Base-by-base conservation (phyloP, 2,888 invertebrate species). In the Phanerotoma sp. region DNA sequence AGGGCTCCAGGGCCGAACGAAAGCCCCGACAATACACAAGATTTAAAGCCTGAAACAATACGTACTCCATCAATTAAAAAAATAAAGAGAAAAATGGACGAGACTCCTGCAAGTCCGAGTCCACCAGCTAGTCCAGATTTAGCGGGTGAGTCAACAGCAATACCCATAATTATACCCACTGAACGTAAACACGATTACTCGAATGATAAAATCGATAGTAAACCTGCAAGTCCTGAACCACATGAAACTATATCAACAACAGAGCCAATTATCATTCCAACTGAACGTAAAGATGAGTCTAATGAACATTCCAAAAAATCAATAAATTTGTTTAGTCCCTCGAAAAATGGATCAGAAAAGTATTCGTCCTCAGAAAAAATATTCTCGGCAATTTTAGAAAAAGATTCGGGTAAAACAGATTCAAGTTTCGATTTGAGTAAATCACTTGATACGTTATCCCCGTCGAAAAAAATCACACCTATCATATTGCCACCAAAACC, bases 81-180 rank as follows among this genome's bases (percentile, higher is more conserved):
- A 25, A 25, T 25, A 25, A 3, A 7, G 25, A 25, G 25, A 25
- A 25, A 58, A 11, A 55, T 66, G 16, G 66, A 74, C 7, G 71
- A 76, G 45, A 79, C 79, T 10, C 81, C 81, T 5, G 77, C 78
- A 4, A 79, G 80, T 62, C 79, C 81, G 4, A 80, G 79, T 66
- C 80, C 79, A 25, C 72, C 78, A 3, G 69, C 72, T 4, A 76
- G 75, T 62, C 71, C 77, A 4, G 69, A 69, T 37, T 18, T 18
- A n/a, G 28, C 11, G 30, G 13, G 28, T 40, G 13, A 65, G 7
- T 61, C 67, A 1, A 51, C 46, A 38, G 46, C 53, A 15, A 64
- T 68, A 13, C 80, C 80, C 0, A 74, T 79, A 42, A 74, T 78
- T 41, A 80, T 80, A 55, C 80, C 80, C n/a, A 68, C 65, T 9